Conservation (phyloP, 2,113 vertebrate genomes). For the Lethenteron reissneri region DNA sequence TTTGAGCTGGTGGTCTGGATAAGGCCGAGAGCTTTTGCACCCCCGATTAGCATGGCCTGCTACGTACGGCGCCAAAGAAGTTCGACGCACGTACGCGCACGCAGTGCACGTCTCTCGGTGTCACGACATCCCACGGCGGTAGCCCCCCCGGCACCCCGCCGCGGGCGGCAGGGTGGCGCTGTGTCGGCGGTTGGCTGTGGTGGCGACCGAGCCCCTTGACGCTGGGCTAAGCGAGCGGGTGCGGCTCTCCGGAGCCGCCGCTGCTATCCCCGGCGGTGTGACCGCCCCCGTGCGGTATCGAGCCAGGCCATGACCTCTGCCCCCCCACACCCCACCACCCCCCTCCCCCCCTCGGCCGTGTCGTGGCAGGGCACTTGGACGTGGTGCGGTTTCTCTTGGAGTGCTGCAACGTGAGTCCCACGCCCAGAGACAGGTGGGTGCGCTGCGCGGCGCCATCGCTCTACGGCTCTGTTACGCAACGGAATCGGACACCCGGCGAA, state of each 20-base stretch:
- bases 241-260: not conserved
- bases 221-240: not conserved
- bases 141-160: too few species aligned
- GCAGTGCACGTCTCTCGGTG: too few species aligned
- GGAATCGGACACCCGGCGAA: not conserved
- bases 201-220: not conserved
- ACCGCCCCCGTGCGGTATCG: not conserved
- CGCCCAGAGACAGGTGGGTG: conserved; percentile 42
- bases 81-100: not conserved
- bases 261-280: not conserved
- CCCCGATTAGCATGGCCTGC: not conserved
- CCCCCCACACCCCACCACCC: not conserved
- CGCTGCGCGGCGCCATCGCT: not conserved
- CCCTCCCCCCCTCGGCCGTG: not conserved
- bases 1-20: not conserved
- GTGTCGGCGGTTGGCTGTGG: too few species aligned
- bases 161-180: too few species aligned
- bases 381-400: conserved; percentile 46
- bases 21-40: not conserved
- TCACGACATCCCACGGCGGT: too few species aligned
- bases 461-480: not conserved
- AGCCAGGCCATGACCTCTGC: not conserved
- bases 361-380: conserved; percentile 31
- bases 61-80: not conserved
- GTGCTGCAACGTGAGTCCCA: conserved; percentile 45